These are phyloP conservation scores for Sula dactylatra DNA, from an alignment of 2,113 vertebrate genomes.

Conservation along the genomic window DNA sequence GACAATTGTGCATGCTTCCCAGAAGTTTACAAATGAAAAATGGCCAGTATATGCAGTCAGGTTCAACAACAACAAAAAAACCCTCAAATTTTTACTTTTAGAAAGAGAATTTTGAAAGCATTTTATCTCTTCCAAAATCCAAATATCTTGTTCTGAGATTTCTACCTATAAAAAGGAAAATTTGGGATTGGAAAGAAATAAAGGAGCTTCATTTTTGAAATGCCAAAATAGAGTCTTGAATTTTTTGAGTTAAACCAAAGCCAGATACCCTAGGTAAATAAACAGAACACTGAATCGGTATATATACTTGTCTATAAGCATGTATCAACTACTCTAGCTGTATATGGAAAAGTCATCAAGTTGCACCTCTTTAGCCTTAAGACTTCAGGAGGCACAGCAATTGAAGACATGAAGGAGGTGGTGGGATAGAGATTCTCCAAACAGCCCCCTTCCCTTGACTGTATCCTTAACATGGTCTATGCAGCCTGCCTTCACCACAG, in stretches of 20 bases:
- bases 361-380: background rate
- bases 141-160: background rate
- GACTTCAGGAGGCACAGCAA: background rate
- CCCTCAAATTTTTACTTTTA: background rate
- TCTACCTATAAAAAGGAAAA: background rate
- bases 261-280: background rate
- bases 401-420: background rate
- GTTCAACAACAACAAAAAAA: background rate
- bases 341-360: background rate
- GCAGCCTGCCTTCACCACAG: background rate
- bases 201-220: background rate
- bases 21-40: background rate
- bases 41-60: background rate
- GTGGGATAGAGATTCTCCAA: background rate
- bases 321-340: background rate
- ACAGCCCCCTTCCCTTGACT: background rate
- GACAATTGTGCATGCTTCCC: background rate
- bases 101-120: background rate
- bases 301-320: background rate
- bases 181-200: background rate
- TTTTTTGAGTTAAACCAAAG: background rate
- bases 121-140: background rate
- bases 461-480: background rate
- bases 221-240: background rate
- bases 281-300: background rate